Percentiles rank a stretch among this genome's conserved stretches.
phyloP scores from a whole-genome alignment of 2,113 vertebrate species.

The Neolamprologus falcicula region DNA sequence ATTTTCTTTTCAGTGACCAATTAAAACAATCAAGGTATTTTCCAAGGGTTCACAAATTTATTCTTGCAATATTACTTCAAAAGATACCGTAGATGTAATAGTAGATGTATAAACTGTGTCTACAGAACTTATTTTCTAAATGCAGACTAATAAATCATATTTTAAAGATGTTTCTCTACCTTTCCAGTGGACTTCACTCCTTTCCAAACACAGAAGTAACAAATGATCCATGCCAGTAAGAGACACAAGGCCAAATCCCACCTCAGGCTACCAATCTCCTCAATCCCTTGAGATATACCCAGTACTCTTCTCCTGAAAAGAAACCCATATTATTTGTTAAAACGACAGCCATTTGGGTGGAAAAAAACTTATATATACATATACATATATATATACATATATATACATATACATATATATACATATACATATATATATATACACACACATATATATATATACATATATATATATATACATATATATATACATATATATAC shows the following conservation, averaged over 20 bases:
- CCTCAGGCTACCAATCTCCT: slow-evolving; percentile 65
- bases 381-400: too few relatives aligned
- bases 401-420: fast-evolving
- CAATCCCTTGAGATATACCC: slow-evolving; percentile 78
- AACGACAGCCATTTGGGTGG: background rate
- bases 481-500: fast-evolving
- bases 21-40: background rate
- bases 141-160: background rate
- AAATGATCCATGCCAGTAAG: slow-evolving; percentile 61
- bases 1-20: background rate
- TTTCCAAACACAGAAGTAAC: slow-evolving; percentile 73
- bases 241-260: slow-evolving; percentile 67
- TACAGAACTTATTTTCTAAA: background rate
- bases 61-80: background rate
- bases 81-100: background rate
- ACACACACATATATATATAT: fast-evolving
- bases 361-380: background rate
- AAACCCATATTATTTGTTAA: background rate
- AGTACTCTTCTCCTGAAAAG: slow-evolving; percentile 69
- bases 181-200: slow-evolving; percentile 70
- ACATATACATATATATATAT: fast-evolving
- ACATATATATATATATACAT: fast-evolving
- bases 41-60: background rate
- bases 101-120: background rate
- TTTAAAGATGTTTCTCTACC: slow-evolving; percentile 20